Evolutionary conservation across 1,140 invertebrate species (phyloP), one percentile per base, ranked within the genome.

Genomic region (Linepithema humile): DNA sequence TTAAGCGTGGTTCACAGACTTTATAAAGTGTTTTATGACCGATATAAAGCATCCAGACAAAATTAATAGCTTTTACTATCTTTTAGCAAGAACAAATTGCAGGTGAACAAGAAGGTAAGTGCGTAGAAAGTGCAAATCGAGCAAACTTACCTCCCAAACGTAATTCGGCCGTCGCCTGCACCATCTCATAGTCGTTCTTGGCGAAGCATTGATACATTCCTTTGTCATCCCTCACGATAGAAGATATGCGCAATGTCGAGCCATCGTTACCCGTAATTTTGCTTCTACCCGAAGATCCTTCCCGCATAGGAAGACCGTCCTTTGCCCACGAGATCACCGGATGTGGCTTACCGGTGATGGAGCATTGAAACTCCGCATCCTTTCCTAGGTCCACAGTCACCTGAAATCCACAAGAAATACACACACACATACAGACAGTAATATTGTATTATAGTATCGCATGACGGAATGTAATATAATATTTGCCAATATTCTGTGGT

Each of bases 151-250:
- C 97, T 88, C 98, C 97, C 84, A 98, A 96, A 85, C 96, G 95
- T 9, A 98, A 95, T 91, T 98, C 97, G 0, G 97, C 96, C 12
- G 96, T 97, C 0, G 97, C 97, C 91, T 98, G 97, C 26, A 96
- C 97, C 94, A 98, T 97, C 90, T 98, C 97, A 92, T 96, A 97
- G 80, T 98, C 97, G 88, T 98, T 98, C 85, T 96, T 96, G 3
- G 97, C 97, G 84, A 98, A 97, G 92, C 98, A 99, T 88, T 98
- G 98, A 94, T 98, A 99, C 95, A 98, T 97, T 3, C 98, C 98
- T 82, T 97, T 95, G 92, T 98, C 97, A 65, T 97, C 96, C 84
- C 96, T 96, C 32, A 96, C 96, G 17, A 98, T 95, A 15, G 96
- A 95, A 32, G 95, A 95, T 86, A 98, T 96, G 88, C 91, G 93